phyloP scores from a whole-genome alignment of 1,140 invertebrate species.

The Gryon sp. region DNA sequence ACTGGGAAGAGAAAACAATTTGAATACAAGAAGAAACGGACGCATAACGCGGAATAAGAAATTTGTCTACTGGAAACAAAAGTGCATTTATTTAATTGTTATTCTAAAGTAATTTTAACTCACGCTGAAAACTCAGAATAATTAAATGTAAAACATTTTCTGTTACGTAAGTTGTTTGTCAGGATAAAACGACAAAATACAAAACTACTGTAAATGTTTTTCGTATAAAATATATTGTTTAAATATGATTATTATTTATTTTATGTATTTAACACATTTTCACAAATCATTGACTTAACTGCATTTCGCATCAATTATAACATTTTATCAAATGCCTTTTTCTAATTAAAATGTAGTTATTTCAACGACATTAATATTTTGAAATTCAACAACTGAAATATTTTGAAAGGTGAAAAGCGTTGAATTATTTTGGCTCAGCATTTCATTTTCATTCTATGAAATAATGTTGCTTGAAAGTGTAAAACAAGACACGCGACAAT shows the following conservation, averaged over 20 bases:
- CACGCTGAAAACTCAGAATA: no score
- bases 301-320: no score
- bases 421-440: background rate
- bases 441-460: constrained; percentile 15
- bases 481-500: constrained; percentile 18
- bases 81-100: constrained; percentile 25
- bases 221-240: no score
- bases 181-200: no score
- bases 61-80: constrained; percentile 11
- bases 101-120: constrained; percentile 12
- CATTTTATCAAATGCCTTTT: no score
- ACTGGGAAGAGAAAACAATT: constrained; percentile 37
- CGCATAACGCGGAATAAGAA: constrained; percentile 13
- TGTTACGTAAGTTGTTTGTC: no score
- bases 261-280: no score
- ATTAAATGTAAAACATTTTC: no score
- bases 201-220: no score
- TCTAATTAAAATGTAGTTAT: background rate
- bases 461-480: constrained; percentile 22
- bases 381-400: constrained; percentile 6
- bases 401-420: constrained; percentile 21
- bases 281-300: no score
- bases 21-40: constrained; percentile 22
- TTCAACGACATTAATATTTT: background rate
- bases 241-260: no score